Evolutionary conservation across 1,140 invertebrate species (phyloP), one percentile per base, ranked within the genome.

Genomic region (Drosophila dunni): DNA sequence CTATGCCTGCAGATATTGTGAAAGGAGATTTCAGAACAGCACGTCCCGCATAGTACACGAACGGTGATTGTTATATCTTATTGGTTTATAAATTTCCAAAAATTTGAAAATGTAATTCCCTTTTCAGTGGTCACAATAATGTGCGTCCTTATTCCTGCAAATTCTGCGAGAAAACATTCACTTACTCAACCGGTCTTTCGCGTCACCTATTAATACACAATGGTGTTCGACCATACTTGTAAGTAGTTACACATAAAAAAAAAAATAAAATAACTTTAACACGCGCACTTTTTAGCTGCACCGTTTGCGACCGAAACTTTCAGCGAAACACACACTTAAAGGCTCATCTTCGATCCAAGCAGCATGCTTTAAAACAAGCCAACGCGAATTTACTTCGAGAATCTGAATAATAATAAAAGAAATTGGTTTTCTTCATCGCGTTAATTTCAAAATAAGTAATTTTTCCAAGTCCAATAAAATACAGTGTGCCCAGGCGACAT

Each of bases 251-350:
- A 56, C 7, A 13, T 36, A 17, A 36, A 11, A 5, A 7, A 6
- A 5, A 8, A 0, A 1, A 10, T 7, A 42, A 7, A 0, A 0
- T 44, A 0, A 0, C 40, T 3, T 8, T 29, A 54, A 17, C 3
- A 13, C 9, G 15, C 38, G 4, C 7, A 29, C 0, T 2, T 65
- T 70, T 3, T 9, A 86, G 82, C 13, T 86, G 82, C 20, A 10
- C 20, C 1, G 70, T 56, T 15, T 86, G 82, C 24, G 61, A 86
- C 9, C 80, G 88, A 51, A 73, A 72, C 9, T 86, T 86, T 51
- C 79, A 86, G 62, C 68, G 82, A 17, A 86, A 76, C n/a, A 82
- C 82, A 0, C 82, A 86, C 44, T 50, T 86, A 2, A 88, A 86
- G 29, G 83, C 79, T 10, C 82, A 86, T 15, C 29, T 88, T 7